These are phyloP conservation scores for Lethocerus indicus DNA, from an alignment of 1,140 invertebrate species.

Conservation along the genomic window DNA sequence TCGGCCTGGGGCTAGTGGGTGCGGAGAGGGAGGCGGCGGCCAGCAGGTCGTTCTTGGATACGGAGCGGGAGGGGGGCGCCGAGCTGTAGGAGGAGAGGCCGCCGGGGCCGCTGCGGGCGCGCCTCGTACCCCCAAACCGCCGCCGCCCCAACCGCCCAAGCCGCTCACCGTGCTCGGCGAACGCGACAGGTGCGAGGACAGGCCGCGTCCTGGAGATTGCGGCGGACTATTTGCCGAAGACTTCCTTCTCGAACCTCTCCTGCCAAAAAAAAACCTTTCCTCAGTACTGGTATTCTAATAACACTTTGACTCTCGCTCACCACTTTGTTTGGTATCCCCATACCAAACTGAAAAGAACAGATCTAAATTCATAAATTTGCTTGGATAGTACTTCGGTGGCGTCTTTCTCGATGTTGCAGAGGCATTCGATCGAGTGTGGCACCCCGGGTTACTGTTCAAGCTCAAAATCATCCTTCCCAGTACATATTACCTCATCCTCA, in stretches of 20 bases:
- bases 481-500: too few species aligned
- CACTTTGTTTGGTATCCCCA: too few species aligned
- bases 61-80: constrained; percentile 10
- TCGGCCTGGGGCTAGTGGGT: constrained; percentile 4
- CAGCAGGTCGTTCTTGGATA: constrained; percentile 3
- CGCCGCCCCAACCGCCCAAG: constrained; percentile 32
- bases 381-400: too few species aligned
- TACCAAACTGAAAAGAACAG: too few species aligned
- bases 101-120: constrained; percentile 51
- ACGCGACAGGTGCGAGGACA: constrained; percentile 20
- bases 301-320: too few species aligned
- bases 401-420: too few species aligned
- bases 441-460: too few species aligned
- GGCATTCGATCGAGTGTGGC: too few species aligned
- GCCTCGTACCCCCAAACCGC: constrained; percentile 28
- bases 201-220: constrained; percentile 31
- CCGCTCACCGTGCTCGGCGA: constrained; percentile 21
- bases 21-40: constrained; percentile 3
- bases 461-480: too few species aligned
- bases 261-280: too few species aligned
- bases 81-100: constrained; percentile 47
- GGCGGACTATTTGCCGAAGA: constrained; percentile 34
- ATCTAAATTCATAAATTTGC: too few species aligned
- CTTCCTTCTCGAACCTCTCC: constrained; percentile 33
- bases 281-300: too few species aligned